phyloP scores from a whole-genome alignment of 2,888 invertebrate species.

The Ceriagrion tenellum region DNA sequence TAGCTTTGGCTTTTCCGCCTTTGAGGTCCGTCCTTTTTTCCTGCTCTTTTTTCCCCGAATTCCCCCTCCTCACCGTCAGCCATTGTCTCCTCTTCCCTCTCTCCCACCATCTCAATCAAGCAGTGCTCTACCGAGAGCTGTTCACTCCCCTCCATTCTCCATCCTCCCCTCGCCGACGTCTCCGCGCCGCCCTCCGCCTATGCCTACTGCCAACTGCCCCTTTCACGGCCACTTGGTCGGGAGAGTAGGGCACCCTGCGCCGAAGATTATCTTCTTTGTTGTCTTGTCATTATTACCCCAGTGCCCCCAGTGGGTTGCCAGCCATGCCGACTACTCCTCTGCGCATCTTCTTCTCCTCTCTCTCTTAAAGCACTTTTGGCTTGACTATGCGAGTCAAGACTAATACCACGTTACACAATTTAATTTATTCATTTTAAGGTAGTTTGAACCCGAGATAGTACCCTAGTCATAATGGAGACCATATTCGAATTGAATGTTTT shows the following conservation, averaged over 20 bases:
- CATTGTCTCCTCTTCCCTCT: neutral
- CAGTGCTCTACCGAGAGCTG: neutral
- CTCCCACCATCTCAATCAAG: neutral
- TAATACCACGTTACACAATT: too few relatives aligned
- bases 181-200: neutral
- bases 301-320: neutral
- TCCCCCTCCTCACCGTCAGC: neutral
- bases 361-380: too few relatives aligned
- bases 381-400: too few relatives aligned
- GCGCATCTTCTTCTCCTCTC: neutral
- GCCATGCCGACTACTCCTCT: neutral
- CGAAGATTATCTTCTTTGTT: conserved; percentile 27
- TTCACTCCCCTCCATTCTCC: neutral
- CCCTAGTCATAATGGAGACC: too few relatives aligned
- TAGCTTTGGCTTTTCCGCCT: too few relatives aligned
- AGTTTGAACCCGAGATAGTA: too few relatives aligned
- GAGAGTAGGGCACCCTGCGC: neutral
- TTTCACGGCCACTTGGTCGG: neutral
- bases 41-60: neutral
- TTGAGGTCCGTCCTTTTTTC: neutral
- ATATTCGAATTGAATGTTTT: too few relatives aligned
- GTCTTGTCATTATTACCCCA: neutral
- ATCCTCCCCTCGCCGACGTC: neutral
- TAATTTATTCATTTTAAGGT: too few relatives aligned
- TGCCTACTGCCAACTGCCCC: neutral